These are phyloP conservation scores for Argyra leucocephala DNA, from an alignment of 2,888 invertebrate species.

Conservation along the genomic window DNA sequence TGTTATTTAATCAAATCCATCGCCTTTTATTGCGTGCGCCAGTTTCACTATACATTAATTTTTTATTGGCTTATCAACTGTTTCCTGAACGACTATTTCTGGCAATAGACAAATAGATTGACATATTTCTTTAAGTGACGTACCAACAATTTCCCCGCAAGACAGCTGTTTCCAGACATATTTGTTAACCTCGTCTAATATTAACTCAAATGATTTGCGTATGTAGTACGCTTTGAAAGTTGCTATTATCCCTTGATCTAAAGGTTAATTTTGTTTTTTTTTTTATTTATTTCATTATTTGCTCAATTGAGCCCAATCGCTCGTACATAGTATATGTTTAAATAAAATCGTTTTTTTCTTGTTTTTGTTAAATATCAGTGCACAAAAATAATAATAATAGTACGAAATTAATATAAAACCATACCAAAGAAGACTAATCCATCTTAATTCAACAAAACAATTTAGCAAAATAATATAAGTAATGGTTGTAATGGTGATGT, in stretches of 20 bases:
- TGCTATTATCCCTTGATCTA: conserved; percentile 10
- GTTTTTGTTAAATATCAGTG: too few relatives aligned
- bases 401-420: too few relatives aligned
- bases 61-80: conserved; percentile 15
- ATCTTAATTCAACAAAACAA: too few relatives aligned
- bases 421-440: too few relatives aligned
- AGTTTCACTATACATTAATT: conserved; percentile 14
- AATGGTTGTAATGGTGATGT: not conserved
- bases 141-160: conserved; percentile 13
- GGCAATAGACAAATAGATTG: conserved; percentile 16
- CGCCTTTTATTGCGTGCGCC: conserved; percentile 16
- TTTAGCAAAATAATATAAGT: too few relatives aligned
- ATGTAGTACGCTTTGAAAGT: conserved; percentile 12
- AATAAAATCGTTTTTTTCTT: too few relatives aligned
- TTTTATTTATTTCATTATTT: too few relatives aligned
- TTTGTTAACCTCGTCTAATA: conserved; percentile 20
- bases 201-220: conserved; percentile 19
- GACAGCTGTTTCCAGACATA: conserved; percentile 17
- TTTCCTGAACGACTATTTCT: conserved; percentile 16
- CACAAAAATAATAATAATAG: too few relatives aligned
- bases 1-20: conserved; percentile 15
- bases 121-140: conserved; percentile 15
- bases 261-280: not conserved
- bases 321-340: too few relatives aligned
- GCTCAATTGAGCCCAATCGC: too few relatives aligned